phyloP scores from a whole-genome alignment of 2,888 invertebrate genomes.

The Microchrysa polita region DNA sequence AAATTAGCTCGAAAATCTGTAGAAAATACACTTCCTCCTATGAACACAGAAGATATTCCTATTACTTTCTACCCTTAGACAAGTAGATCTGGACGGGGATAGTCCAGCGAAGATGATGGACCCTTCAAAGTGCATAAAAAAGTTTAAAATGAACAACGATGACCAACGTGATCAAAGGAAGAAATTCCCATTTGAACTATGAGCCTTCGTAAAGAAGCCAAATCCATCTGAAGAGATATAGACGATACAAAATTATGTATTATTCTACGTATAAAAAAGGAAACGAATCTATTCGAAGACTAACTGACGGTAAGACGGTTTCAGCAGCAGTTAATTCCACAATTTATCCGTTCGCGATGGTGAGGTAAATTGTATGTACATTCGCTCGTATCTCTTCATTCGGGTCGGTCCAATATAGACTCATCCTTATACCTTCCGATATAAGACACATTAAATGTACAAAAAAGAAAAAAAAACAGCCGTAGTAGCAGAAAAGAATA shows the following conservation, averaged over 20 bases:
- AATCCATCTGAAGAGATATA: background rate
- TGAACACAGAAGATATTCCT: too few species aligned
- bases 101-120: too few species aligned
- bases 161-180: background rate
- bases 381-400: background rate
- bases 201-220: background rate
- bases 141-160: background rate
- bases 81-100: too few species aligned
- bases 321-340: slow-evolving; percentile 9
- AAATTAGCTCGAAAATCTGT: too few species aligned
- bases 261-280: background rate
- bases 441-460: slow-evolving; percentile 6
- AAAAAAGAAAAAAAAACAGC: slow-evolving; percentile 25
- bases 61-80: too few species aligned
- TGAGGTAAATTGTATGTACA: background rate
- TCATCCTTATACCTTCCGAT: background rate
- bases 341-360: background rate
- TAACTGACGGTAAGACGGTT: background rate
- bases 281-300: background rate
- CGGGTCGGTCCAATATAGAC: background rate
- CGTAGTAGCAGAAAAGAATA: slow-evolving; percentile 40
- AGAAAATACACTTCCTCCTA: too few species aligned
- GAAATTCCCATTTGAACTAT: slow-evolving; percentile 1
- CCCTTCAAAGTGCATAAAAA: too few species aligned
- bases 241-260: too few species aligned